Percentiles rank a stretch among this genome's conserved stretches.
Evolutionary conservation across 2,113 vertebrate species (phyloP).

Genomic region (Donacobius atricapilla): DNA sequence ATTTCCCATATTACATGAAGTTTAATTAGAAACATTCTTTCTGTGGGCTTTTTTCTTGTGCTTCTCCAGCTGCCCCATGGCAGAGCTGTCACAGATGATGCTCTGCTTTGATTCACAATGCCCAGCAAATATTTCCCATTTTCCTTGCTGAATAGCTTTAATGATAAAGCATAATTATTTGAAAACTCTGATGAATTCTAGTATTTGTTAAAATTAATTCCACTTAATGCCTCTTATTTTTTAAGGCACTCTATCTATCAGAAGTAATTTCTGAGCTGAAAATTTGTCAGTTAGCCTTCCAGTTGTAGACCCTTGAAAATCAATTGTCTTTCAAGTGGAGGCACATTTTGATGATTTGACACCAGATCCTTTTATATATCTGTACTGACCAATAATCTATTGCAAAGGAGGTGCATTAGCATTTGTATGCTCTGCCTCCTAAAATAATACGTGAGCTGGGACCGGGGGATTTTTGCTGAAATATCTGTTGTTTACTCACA

Average conservation of each 20-base stretch:
- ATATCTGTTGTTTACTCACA: not conserved
- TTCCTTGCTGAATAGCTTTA: slow-evolving; percentile 5
- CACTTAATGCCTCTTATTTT: not conserved
- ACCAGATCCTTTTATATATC: not conserved
- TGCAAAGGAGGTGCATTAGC: not conserved
- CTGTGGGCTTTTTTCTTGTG: not conserved
- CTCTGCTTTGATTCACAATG: not conserved
- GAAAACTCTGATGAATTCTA: not conserved
- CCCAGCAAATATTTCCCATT: not conserved
- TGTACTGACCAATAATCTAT: not conserved
- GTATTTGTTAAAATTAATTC: not conserved
- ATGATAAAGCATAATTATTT: not conserved
- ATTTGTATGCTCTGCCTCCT: not conserved
- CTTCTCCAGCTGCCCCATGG: slow-evolving; percentile 4
- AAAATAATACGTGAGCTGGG: not conserved
- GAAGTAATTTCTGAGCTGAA: not conserved
- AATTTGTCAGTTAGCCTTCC: not conserved
- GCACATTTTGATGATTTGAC: not conserved
- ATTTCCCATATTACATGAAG: not conserved
- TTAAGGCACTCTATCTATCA: not conserved
- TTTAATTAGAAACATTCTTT: slow-evolving; percentile 28
- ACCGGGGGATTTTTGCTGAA: not conserved
- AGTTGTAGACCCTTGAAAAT: not conserved
- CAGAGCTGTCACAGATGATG: not conserved
- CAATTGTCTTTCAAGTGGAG: not conserved